Percentiles rank a stretch among this genome's conserved stretches.
These are phyloP conservation scores for Diarsia mendica DNA, from an alignment of 2,888 invertebrate species.

Conservation along the genomic window DNA sequence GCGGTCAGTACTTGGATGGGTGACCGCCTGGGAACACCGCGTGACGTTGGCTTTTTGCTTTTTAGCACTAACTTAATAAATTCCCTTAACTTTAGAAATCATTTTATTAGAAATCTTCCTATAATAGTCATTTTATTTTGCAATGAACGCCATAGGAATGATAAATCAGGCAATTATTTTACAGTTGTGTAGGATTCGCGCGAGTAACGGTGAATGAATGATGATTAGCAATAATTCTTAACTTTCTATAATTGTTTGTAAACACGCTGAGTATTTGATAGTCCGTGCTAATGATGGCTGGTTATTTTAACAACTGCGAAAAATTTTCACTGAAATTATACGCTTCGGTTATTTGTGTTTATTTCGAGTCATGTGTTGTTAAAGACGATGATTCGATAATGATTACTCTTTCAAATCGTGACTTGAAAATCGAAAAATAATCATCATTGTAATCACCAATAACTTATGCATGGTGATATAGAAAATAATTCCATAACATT, in stretches of 20 bases:
- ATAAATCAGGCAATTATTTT: neutral
- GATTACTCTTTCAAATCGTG: neutral
- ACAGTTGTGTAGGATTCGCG: constrained; percentile 17
- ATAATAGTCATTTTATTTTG: neutral
- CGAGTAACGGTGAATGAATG: constrained; percentile 20
- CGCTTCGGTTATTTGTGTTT: constrained; percentile 23
- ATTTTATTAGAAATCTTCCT: neutral
- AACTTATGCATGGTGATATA: no score
- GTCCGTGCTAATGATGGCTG: constrained; percentile 28
- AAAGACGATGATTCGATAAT: neutral
- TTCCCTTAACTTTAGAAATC: neutral
- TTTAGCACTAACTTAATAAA: neutral
- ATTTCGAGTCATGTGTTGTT: neutral
- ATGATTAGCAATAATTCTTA: constrained; percentile 33
- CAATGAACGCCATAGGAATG: neutral
- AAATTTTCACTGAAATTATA: constrained; percentile 39
- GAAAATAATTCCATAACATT: no score
- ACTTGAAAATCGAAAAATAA: neutral
- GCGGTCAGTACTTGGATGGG: constrained; percentile 86
- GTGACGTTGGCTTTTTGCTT: constrained; percentile 64
- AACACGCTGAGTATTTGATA: constrained; percentile 48
- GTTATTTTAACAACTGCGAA: constrained; percentile 43
- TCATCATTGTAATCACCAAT: no score
- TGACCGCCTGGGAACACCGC: constrained; percentile 85
- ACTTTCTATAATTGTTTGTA: constrained; percentile 64